Evolutionary conservation across 2,888 invertebrate species (phyloP).

Genomic region (Axea sp.): DNA sequence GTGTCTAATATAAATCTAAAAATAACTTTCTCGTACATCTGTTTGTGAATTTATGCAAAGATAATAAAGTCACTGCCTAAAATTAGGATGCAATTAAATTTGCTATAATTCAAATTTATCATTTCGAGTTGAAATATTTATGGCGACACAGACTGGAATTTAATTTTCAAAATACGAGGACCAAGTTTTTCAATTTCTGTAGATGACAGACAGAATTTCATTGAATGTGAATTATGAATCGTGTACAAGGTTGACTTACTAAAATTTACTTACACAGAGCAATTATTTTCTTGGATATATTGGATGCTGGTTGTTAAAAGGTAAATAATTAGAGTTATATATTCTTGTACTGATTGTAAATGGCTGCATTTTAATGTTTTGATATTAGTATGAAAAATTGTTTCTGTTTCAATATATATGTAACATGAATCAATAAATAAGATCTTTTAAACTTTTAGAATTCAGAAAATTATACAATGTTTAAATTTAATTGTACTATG

Average conservation of each 20-base stretch:
- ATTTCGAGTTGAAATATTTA: conserved; percentile 48
- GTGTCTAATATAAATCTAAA: no score
- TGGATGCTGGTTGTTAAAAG: conserved; percentile 52
- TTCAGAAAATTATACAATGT: no score
- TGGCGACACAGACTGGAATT: conserved; percentile 27
- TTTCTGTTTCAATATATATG: no score
- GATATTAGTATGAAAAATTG: no score
- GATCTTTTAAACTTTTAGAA: no score
- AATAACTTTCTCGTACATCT: not conserved
- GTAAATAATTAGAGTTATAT: no score
- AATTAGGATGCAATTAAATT: conserved; percentile 41
- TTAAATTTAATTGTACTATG: no score
- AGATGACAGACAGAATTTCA: conserved; percentile 50
- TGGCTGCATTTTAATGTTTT: no score
- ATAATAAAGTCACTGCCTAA: conserved; percentile 12
- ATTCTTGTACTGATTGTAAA: no score
- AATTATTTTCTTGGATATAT: conserved; percentile 35
- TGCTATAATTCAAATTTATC: conserved; percentile 34
- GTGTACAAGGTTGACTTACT: conserved; percentile 23
- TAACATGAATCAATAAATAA: no score
- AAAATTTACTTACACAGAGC: conserved; percentile 42
- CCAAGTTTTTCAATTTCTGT: conserved; percentile 36
- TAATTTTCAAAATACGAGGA: conserved; percentile 10
- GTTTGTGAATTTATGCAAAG: not conserved
- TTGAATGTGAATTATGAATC: conserved; percentile 54